phyloP scores from a whole-genome alignment of 2,888 invertebrate species.

The Drosophila acutilabella region DNA sequence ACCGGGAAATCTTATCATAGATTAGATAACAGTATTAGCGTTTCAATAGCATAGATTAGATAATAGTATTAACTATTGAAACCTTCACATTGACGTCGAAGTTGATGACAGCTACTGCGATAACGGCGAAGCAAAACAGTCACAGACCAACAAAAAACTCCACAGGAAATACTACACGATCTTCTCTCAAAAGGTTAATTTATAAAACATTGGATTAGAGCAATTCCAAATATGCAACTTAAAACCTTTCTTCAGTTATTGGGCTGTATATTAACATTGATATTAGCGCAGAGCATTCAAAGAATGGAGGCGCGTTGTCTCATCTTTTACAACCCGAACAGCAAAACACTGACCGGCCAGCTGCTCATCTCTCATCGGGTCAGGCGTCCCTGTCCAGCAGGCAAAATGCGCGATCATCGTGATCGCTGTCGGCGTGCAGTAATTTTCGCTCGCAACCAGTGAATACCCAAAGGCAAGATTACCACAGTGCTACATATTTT shows the following conservation, averaged over 20 bases:
- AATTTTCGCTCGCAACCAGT: conserved; percentile 66
- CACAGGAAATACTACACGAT: conserved; percentile 12
- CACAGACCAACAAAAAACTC: no score
- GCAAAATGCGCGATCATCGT: conserved; percentile 80
- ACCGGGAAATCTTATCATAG: no score
- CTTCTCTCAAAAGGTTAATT: not conserved
- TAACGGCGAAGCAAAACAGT: no score
- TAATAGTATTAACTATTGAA: no score
- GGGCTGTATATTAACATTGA: conserved; percentile 48
- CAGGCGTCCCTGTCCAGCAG: conserved; percentile 72
- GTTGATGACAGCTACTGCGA: no score
- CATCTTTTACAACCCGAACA: conserved; percentile 72
- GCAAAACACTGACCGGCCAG: conserved; percentile 69
- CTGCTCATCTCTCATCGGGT: conserved; percentile 66
- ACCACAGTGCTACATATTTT: no score
- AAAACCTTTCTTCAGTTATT: conserved; percentile 44
- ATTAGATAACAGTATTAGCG: no score
- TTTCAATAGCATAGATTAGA: no score
- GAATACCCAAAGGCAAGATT: conserved; percentile 2
- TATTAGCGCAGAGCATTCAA: conserved; percentile 54
- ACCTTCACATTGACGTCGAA: no score
- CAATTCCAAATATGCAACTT: conserved; percentile 45
- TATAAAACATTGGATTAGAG: not conserved
- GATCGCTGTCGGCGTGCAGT: conserved; percentile 80
- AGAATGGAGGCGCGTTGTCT: conserved; percentile 58